Conservation (phyloP, 1,140 invertebrate genomes). For the Whitmania pigra region DNA sequence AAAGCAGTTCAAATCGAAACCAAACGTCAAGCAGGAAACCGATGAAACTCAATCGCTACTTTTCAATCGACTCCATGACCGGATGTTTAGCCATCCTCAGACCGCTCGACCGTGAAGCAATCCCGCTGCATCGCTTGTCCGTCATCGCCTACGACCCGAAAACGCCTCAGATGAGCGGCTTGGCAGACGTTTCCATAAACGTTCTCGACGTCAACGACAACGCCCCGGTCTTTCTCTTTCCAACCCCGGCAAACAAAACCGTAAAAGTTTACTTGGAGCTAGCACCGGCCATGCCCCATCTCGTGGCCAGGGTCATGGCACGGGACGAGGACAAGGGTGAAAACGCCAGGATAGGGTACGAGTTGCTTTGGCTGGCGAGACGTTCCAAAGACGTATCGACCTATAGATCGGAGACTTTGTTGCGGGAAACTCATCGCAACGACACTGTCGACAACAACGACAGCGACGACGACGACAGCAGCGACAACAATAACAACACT, state of each 20-base stretch:
- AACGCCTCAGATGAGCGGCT: slow-evolving; percentile 28
- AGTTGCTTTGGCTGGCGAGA: neutral
- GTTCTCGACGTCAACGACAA: slow-evolving; percentile 36
- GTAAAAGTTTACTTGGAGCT: slow-evolving; percentile 9
- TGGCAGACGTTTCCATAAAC: slow-evolving; percentile 11
- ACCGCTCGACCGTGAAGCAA: slow-evolving; percentile 65
- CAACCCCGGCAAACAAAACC: slow-evolving; percentile 33
- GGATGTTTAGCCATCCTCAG: slow-evolving; percentile 76
- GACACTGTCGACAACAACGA: too few species aligned
- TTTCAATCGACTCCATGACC: slow-evolving; percentile 70
- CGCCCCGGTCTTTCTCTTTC: slow-evolving; percentile 40
- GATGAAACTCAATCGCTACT: slow-evolving; percentile 45
- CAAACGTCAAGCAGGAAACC: neutral
- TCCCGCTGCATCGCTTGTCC: slow-evolving; percentile 70
- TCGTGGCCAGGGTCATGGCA: slow-evolving; percentile 43
- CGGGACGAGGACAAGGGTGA: slow-evolving; percentile 72
- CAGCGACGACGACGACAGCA: neutral
- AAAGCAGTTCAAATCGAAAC: neutral
- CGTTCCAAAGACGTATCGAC: neutral
- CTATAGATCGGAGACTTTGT: neutral
- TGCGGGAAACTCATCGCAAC: neutral
- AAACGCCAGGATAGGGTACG: slow-evolving; percentile 60
- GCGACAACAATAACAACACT: neutral
- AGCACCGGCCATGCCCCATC: neutral
- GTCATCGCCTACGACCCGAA: slow-evolving; percentile 66